A percentile compares a stretch with the other conserved stretches of the same genome.
Conservation (phyloP, 2,113 vertebrate species). For the Marcusenius ussheri region DNA sequence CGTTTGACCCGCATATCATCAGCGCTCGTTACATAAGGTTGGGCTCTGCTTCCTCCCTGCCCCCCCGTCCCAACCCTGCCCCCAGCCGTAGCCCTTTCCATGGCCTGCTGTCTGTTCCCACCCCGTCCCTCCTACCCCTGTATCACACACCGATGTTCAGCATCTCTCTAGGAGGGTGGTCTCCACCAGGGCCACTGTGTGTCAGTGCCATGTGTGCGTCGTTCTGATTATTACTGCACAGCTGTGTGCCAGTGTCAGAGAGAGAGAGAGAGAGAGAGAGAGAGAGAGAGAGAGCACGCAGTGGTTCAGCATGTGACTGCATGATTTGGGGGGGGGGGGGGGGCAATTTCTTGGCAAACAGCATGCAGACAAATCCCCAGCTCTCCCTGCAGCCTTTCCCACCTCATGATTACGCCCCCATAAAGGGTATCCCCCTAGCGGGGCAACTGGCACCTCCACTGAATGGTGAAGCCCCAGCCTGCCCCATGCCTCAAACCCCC, state of each 20-base stretch:
- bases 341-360: background rate
- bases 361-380: background rate
- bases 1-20: background rate
- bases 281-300: background rate
- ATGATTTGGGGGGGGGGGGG: background rate
- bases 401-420: constrained; percentile 45
- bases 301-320: background rate
- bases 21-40: background rate
- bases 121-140: background rate
- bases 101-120: background rate
- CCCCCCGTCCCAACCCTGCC: background rate
- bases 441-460: constrained; percentile 29
- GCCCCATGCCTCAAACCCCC: background rate
- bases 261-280: background rate
- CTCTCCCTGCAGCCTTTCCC: constrained; percentile 30
- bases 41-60: background rate
- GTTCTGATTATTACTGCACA: background rate
- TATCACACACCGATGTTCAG: background rate
- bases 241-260: background rate
- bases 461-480: background rate
- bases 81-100: background rate
- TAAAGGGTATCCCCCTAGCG: constrained; percentile 40
- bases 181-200: background rate
- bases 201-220: background rate
- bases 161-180: background rate